Percentiles rank a stretch among this genome's conserved stretches.
Evolutionary conservation across 1,140 invertebrate species (phyloP).

Genomic region (Drosophila malerkotliana): DNA sequence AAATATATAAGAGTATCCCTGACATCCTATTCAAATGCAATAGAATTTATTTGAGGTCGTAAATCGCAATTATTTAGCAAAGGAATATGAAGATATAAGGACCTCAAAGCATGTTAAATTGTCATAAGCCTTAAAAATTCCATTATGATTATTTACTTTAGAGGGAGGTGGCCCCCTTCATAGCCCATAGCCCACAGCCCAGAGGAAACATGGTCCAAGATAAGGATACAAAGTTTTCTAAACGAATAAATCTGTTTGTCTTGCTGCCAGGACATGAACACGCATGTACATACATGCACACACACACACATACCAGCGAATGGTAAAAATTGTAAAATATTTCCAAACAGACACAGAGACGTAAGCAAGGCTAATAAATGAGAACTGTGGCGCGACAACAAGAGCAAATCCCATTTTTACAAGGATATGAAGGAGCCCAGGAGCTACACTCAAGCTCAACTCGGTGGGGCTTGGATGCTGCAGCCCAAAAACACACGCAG

Average conservation of each 20-base stretch:
- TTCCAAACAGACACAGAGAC: slow-evolving; percentile 44
- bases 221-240: slow-evolving; percentile 79
- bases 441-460: not conserved
- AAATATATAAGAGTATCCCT: not conserved
- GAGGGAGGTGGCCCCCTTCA: too few species aligned
- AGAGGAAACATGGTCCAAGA: slow-evolving; percentile 53
- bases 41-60: slow-evolving; percentile 39
- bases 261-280: slow-evolving; percentile 65
- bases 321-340: slow-evolving; percentile 78
- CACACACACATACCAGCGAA: slow-evolving; percentile 14
- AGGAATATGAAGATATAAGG: slow-evolving; percentile 10
- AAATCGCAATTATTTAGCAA: slow-evolving; percentile 66
- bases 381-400: slow-evolving; percentile 72
- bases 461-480: not conserved
- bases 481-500: slow-evolving; percentile 14
- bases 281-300: slow-evolving; percentile 19
- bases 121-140: slow-evolving; percentile 80
- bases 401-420: slow-evolving; percentile 73
- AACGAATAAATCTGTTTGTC: slow-evolving; percentile 78
- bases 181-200: not conserved
- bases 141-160: slow-evolving; percentile 80
- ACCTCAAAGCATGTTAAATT: slow-evolving; percentile 62
- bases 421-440: slow-evolving; percentile 46
- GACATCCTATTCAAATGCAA: slow-evolving; percentile 6
- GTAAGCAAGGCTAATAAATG: slow-evolving; percentile 76